Evolutionary conservation across 2,113 vertebrate species (phyloP), one percentile per base, ranked within the genome.

Genomic region (Albula goreensis): DNA sequence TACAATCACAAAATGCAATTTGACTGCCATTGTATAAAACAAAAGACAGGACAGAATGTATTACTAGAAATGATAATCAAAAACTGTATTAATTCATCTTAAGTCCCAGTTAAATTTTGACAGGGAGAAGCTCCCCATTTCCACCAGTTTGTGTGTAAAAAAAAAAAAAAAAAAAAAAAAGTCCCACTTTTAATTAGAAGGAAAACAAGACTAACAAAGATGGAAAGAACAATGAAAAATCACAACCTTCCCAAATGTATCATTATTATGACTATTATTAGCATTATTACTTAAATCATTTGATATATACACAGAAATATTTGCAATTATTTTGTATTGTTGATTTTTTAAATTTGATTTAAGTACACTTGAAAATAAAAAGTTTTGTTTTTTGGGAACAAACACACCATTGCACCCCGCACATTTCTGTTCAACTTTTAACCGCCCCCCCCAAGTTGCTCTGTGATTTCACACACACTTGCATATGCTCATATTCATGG

Each of bases 311-410:
- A 92, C 74, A 90, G 50, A 90, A 85, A 90, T 86, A 90, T 84
- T 88, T 87, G 81, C 87, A 94, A 90, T 87, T 83, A 77, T 81
- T 79, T 84, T 85, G 22, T 86, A 85, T 87, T 87, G 82, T 85
- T 41, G 31, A 87, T 88, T 77, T 70, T 78, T 57, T 85, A 83
- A 0, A 74, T 41, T 82, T 74, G n/a, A 88, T 90, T 86, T 95
- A 95, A 96, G 95, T 95, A 95, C 95, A 96, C 95, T 96, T 95
- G 84, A 93, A 93, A 93, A 91, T 89, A 91, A 93, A 93, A 91
- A 86, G 9, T 85, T 80, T 85, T 79, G 84, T 88, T 86, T 87
- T 84, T 80, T 77, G 81, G 82, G 83, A 82, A 80, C 84, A 88
- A 53, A 87, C 88, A 89, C 56, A 85, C 78, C 60, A 87, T 9